Base-by-base conservation (phyloP, 92 coral and sea anemone genomes). In the Zoanthus sansibaricus region DNA sequence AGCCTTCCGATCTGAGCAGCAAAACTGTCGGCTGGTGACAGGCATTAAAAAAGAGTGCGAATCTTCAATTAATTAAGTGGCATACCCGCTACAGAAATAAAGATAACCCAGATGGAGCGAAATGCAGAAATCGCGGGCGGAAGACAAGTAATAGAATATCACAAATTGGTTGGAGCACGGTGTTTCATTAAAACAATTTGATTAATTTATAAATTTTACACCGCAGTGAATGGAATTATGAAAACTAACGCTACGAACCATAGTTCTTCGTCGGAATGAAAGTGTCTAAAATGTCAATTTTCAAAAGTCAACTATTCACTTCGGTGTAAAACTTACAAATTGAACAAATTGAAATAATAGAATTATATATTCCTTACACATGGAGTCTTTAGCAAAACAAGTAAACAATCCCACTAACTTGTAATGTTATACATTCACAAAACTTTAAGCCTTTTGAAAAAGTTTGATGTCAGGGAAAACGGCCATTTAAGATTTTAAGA, bases 1-100 rank as follows among this genome's bases (percentile, higher is more conserved):
- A 44, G 67, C 32, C 67, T 76, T 76, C 68, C 82, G 82, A 76
- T 45, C 5, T 3, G 52, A 55, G 68, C 66, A 18, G 15, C 32
- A 62, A 17, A 32, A 55, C n/a, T 9, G 13, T 11, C 82, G 82
- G 12, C 7, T 25, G 33, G 20, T 76, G 82, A 76, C 67, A 30
- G 67, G 13, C 67, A 54, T 25, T 9, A 9, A 16, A 33, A 33
- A 44, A 9, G 14, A 9, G 74, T 10, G 8, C 45, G 12, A 31
- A 31, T 69, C 16, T 31, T 33, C 33, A 62, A 16, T 62, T 16
- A 17, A 17, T 18, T 20, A 17, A 62, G n/a, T 58, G n/a, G 20
- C 1, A 18, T 58, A n/a, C n/a, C 15, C 10, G 69, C 8, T 62
- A 20, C 69, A 20, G 69, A 8, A 5, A 16, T 21, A 17, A 62